Conservation (phyloP, 2,113 vertebrate genomes). For the Neotoma lepida region DNA sequence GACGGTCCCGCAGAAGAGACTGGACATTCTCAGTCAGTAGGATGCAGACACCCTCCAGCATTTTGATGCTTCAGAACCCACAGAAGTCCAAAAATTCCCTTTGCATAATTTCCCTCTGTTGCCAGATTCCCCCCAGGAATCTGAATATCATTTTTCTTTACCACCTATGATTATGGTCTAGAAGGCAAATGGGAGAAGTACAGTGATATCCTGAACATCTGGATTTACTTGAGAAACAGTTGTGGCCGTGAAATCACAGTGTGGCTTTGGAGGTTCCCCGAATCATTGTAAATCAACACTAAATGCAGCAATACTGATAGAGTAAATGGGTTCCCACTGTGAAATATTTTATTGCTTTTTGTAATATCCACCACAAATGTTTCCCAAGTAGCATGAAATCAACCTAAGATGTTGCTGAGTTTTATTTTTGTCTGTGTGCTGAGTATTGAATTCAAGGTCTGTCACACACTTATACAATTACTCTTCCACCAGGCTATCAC, state of each 20-base stretch:
- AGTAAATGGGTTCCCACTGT: slow-evolving; percentile 16
- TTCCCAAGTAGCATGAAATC: slow-evolving; percentile 11
- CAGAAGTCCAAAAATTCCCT: background rate
- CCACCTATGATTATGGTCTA: background rate
- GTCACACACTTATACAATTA: no score
- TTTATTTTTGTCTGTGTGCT: background rate
- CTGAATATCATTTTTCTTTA: slow-evolving; percentile 9
- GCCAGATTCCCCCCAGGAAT: background rate
- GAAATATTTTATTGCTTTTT: slow-evolving; percentile 58
- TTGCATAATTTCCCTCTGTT: background rate
- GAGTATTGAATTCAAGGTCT: background rate
- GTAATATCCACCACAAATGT: background rate
- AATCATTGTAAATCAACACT: slow-evolving; percentile 6
- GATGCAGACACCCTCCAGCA: background rate
- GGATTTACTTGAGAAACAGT: background rate
- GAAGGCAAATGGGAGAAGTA: background rate
- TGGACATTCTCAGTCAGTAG: background rate
- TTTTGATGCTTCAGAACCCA: background rate
- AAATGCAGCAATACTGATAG: background rate
- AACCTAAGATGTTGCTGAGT: background rate
- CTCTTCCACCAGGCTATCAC: background rate
- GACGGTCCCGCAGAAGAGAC: background rate
- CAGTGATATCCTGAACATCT: background rate
- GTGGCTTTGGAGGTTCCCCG: background rate
- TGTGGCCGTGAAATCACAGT: background rate